Conservation (phyloP, 2,797 vertebrate species). For the Molothrus aeneus region DNA sequence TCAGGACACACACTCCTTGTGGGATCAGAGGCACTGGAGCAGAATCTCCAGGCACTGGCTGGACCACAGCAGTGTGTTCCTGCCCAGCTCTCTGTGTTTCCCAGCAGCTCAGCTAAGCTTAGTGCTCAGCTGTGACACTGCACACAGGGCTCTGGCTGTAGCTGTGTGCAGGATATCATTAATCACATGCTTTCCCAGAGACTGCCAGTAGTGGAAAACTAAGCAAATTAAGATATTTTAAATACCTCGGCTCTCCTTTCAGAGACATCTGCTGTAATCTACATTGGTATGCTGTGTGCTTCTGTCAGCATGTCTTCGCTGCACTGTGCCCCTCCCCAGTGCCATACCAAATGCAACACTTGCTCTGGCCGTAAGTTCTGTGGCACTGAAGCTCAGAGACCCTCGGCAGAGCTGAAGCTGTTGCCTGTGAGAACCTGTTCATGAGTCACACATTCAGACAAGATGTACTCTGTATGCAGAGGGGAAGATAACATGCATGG, state of each 20-base stretch:
- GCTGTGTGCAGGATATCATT: not conserved
- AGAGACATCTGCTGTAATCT: slow-evolving; percentile 39
- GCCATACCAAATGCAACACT: not conserved
- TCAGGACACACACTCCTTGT: not conserved
- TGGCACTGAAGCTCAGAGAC: not conserved
- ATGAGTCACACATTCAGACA: not conserved
- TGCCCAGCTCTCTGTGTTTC: not conserved
- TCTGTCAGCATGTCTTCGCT: not conserved
- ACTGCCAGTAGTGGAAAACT: slow-evolving; percentile 37
- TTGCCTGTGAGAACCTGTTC: not conserved
- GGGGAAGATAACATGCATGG: not conserved
- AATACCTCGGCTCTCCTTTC: slow-evolving; percentile 4
- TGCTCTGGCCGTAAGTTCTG: not conserved
- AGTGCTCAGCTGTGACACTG: fast-evolving
- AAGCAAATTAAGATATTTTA: slow-evolving; percentile 38
- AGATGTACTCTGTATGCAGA: not conserved
- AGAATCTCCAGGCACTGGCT: not conserved
- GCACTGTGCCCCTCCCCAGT: not conserved
- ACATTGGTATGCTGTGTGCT: not conserved
- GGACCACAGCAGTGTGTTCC: not conserved
- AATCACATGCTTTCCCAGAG: slow-evolving; percentile 27
- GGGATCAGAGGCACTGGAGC: not conserved
- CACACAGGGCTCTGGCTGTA: not conserved
- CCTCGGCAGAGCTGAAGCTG: not conserved
- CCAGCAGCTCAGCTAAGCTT: not conserved